phyloP scores from a whole-genome alignment of 2,888 invertebrate species.

The Drosophila recens region DNA sequence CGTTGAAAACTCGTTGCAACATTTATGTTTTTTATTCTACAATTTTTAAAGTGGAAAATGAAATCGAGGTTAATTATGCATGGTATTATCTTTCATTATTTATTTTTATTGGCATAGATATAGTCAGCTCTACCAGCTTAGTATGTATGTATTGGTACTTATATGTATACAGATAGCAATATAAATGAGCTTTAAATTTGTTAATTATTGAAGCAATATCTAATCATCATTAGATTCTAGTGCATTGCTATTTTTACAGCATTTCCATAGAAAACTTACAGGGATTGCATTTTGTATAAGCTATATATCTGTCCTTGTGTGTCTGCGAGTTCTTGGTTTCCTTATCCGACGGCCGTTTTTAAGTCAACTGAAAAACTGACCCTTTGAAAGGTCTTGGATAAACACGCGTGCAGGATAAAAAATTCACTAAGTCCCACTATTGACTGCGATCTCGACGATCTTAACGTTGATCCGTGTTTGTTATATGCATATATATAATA shows the following conservation, averaged over 20 bases:
- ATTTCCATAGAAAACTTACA: conserved; percentile 52
- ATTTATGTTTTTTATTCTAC: too few species aligned
- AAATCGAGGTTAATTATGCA: background rate
- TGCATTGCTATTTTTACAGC: background rate
- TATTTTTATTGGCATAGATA: background rate
- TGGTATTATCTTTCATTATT: background rate
- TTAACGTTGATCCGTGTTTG: conserved; percentile 3
- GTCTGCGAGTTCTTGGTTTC: background rate
- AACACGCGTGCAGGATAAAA: conserved; percentile 19
- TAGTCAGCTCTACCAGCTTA: background rate
- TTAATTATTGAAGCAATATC: background rate
- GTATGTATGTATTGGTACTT: background rate
- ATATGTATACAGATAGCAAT: background rate
- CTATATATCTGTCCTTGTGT: background rate
- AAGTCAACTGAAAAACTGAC: background rate
- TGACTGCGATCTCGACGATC: conserved; percentile 12
- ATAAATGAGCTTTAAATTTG: conserved; percentile 1
- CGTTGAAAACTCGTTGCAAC: too few species aligned
- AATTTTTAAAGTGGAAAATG: too few species aligned
- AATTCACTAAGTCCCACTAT: conserved; percentile 1
- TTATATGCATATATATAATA: background rate
- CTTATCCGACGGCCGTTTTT: conserved; percentile 17
- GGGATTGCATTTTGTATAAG: conserved; percentile 60
- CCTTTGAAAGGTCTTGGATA: background rate
- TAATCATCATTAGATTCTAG: background rate